A percentile compares a stretch with the other conserved stretches of the same genome.
phyloP scores from a whole-genome alignment of 2,888 invertebrate genomes.

The Orchesellides sinensis region DNA sequence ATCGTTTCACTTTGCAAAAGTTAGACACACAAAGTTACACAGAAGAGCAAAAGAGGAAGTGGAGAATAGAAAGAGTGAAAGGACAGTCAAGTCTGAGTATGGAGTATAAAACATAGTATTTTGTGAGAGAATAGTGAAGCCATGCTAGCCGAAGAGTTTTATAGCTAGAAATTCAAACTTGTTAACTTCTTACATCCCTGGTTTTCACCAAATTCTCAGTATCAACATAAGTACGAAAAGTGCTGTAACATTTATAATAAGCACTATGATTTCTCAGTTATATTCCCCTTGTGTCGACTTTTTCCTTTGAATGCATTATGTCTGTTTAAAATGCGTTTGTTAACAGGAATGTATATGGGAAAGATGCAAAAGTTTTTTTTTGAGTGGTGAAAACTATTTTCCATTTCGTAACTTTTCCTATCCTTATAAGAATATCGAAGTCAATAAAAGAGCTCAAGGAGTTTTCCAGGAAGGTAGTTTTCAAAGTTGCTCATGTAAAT shows the following conservation, averaged over 20 bases:
- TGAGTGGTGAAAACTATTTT: too few species aligned
- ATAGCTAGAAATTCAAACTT: slow-evolving; percentile 39
- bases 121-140: slow-evolving; percentile 27
- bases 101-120: background rate
- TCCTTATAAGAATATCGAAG: too few species aligned
- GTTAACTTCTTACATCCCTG: slow-evolving; percentile 23
- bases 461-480: too few species aligned
- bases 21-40: too few species aligned
- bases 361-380: too few species aligned
- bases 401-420: too few species aligned
- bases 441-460: too few species aligned
- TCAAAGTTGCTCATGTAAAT: too few species aligned
- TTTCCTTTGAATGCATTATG: slow-evolving; percentile 31
- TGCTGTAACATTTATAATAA: slow-evolving; percentile 32
- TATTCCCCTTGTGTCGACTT: slow-evolving; percentile 39
- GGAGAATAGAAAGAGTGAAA: slow-evolving; percentile 30
- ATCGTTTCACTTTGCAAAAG: slow-evolving; percentile 55
- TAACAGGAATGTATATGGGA: too few species aligned
- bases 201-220: background rate
- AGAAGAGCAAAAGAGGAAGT: slow-evolving; percentile 28
- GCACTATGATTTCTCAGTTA: slow-evolving; percentile 57
- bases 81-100: slow-evolving; percentile 6
- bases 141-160: slow-evolving; percentile 33
- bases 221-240: background rate
- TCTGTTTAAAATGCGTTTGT: too few species aligned